Base-by-base conservation (phyloP, 2,888 invertebrate genomes). In the Lobophora halterata region DNA sequence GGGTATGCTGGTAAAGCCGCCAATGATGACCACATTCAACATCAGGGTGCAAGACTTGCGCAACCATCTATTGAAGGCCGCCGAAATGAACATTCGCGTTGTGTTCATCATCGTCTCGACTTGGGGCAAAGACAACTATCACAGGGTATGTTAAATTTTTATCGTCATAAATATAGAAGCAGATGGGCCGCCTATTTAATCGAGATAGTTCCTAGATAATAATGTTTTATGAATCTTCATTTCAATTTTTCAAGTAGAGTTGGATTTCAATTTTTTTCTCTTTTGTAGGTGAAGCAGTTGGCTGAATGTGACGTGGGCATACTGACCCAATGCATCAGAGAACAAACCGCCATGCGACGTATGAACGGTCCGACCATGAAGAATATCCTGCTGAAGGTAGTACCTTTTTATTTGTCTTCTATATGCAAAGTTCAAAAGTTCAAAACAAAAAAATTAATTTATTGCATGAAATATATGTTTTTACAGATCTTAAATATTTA, bases 371-470 rank as follows among this genome's bases (percentile, higher is more conserved):
- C 91, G 35, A 93, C 95, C 0, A 82, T 92, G 0, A 74, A 75
- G 0, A 96, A 95, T 62, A 92, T 96, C 43, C 67, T 95, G 7
- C 71, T 95, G 0, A 97, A 93, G 85, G 91, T 79, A 59, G 46
- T 19, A 6, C n/a, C 3, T 17, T 2, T 6, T 17, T 17, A 17
- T 5, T 17, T 17, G 5, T 14, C n/a, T n/a, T n/a, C n/a, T n/a
- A n/a, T n/a, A n/a, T n/a, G n/a, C n/a, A n/a, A n/a, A n/a, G n/a
- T n/a, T n/a, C n/a, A n/a, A n/a, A n/a, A n/a, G n/a, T n/a, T n/a
- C n/a, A n/a, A n/a, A n/a, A n/a, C n/a, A n/a, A n/a, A n/a, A n/a
- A n/a, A n/a, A n/a, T n/a, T n/a, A n/a, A n/a, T n/a, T n/a, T n/a
- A n/a, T n/a, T n/a, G n/a, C n/a, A n/a, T n/a, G n/a, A n/a, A n/a